phyloP scores from a whole-genome alignment of 2,113 vertebrate species.

The Ptilorrhoa leucosticta region DNA sequence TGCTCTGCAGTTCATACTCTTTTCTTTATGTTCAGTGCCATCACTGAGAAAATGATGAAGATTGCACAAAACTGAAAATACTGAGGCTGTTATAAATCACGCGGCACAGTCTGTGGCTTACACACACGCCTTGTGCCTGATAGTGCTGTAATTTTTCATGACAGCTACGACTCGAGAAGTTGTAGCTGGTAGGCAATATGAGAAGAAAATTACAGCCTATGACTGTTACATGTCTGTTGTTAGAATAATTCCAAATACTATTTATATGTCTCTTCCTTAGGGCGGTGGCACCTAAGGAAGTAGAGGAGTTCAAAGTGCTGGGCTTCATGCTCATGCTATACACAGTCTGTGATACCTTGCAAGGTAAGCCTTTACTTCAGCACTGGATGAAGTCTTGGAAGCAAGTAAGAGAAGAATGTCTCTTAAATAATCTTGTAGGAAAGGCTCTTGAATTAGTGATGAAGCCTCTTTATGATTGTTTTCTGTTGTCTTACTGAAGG shows the following conservation, averaged over 20 bases:
- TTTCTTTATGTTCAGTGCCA: neutral
- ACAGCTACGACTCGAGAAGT: neutral
- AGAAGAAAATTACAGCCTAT: neutral
- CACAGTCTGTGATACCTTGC: neutral
- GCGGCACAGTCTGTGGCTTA: neutral
- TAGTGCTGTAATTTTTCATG: neutral
- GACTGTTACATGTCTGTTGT: neutral
- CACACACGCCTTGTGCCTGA: neutral
- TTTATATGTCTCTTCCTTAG: neutral
- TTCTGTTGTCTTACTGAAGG: neutral
- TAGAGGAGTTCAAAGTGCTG: neutral
- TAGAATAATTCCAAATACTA: neutral
- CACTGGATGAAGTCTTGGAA: neutral
- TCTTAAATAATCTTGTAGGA: neutral
- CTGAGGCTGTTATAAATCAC: neutral
- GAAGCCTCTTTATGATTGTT: neutral
- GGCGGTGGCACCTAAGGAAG: neutral
- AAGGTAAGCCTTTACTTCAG: neutral
- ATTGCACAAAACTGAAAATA: neutral
- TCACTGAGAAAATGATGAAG: neutral
- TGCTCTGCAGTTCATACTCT: neutral
- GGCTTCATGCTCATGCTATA: fast-evolving
- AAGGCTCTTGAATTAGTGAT: neutral
- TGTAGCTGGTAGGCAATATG: neutral
- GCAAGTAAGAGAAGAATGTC: neutral